A percentile compares a stretch with the other conserved stretches of the same genome.
phyloP scores from a whole-genome alignment of 2,888 invertebrate species.

The Galerucella pusilla region DNA sequence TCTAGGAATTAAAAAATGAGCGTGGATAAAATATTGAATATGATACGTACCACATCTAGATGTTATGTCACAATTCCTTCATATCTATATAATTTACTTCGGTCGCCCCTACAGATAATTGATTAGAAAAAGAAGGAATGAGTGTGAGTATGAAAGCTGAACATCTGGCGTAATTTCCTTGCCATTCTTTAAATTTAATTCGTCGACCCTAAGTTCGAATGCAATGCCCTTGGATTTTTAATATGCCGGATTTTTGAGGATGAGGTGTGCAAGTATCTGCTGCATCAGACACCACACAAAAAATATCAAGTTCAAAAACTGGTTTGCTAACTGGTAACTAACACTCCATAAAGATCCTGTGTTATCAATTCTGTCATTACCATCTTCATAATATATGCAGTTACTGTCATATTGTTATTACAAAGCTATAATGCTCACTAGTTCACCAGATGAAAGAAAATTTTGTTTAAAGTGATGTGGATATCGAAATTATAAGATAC shows the following conservation, averaged over 20 bases:
- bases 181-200: slow-evolving; percentile 41
- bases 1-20: too few relatives aligned
- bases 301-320: slow-evolving; percentile 4
- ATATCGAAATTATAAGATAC: too few relatives aligned
- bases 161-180: slow-evolving; percentile 58
- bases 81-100: neutral
- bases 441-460: too few relatives aligned
- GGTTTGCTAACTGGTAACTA: neutral
- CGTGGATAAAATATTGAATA: too few relatives aligned
- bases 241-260: slow-evolving; percentile 18
- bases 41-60: too few relatives aligned
- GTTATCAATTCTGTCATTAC: neutral
- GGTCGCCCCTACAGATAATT: slow-evolving; percentile 6
- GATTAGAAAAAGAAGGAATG: slow-evolving; percentile 47
- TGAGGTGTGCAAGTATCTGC: slow-evolving; percentile 22
- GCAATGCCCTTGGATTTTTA: slow-evolving; percentile 38
- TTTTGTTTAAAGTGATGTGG: too few relatives aligned
- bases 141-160: slow-evolving; percentile 48
- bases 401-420: neutral
- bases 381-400: neutral
- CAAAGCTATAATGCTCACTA: too few relatives aligned
- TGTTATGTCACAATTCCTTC: neutral
- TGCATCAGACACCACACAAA: slow-evolving; percentile 14
- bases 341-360: neutral
- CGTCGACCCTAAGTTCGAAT: slow-evolving; percentile 39